Base-by-base conservation (phyloP, 2,113 vertebrate genomes). In the Entosphenus tridentatus region DNA sequence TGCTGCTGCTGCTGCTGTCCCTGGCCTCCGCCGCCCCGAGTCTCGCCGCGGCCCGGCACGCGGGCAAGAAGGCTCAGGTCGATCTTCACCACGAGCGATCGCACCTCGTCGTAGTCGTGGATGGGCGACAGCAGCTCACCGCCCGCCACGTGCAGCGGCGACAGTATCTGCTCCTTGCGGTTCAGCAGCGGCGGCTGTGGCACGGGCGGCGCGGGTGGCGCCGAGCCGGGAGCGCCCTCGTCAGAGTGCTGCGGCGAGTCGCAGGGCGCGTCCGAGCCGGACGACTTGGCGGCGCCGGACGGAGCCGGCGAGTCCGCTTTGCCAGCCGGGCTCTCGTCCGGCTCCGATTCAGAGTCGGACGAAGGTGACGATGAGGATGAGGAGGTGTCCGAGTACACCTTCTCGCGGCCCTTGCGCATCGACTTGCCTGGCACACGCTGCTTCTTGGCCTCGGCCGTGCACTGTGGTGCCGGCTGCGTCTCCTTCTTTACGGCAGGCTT, bases 401-500 rank as follows among this genome's bases (percentile, higher is more conserved):
- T 89, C 81, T 96, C 88, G 6, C 86, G 85, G 57, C 90, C 95
- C 78, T 96, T 96, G 78, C 88, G 86, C 58, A 85, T 79, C 67
- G 85, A 79, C 80, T 95, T 96, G 73, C 78, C 85, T 2, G 84
- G 78, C 54, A 82, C 80, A 75, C 90, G 92, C 18, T 83, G 78
- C 72, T 92, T 96, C 78, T 89, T 91, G 72, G 91, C 95, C 71
- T 95, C 88, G 4, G 81, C 72, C 1, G 83, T 79, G 9, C 83
- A 85, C 67, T 86, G 80, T 21, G 89, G 87, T 2, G 92, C 91
- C 57, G 87, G 86, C 78, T 92, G 92, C 58, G 87, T 81, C 72
- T 96, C 91, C 71, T 92, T 96, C 75, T 90, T 96, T 70, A 89
- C 86, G 72, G 78, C 90, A 68, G 88, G 92, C 74, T 95, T 98